Evolutionary conservation across 2,113 vertebrate genomes (phyloP).

Genomic region (Heterotis niloticus): DNA sequence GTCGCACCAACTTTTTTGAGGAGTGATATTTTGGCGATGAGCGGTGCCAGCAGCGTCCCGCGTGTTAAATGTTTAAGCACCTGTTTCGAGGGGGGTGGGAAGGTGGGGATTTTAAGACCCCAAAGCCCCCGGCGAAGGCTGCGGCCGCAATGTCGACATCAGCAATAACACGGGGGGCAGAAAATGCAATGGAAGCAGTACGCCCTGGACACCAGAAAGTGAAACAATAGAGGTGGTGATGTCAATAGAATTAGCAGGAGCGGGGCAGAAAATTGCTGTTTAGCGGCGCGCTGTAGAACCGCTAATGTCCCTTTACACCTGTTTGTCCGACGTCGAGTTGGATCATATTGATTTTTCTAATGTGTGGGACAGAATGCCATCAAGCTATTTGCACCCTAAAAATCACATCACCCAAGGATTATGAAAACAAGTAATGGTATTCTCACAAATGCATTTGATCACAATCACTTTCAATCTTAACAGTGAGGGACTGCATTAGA

Average conservation of each 20-base stretch:
- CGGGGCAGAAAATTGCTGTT: background rate
- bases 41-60: too few relatives aligned
- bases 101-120: background rate
- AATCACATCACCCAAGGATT: background rate
- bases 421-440: constrained; percentile 11
- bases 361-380: background rate
- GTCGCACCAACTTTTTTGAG: background rate
- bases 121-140: background rate
- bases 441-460: background rate
- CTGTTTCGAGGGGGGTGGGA: background rate
- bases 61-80: background rate
- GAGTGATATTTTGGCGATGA: too few relatives aligned
- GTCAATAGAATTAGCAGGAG: constrained; percentile 16
- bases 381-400: background rate
- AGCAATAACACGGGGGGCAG: background rate
- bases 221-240: background rate
- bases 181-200: constrained; percentile 8
- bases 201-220: background rate
- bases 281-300: background rate
- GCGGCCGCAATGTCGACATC: background rate
- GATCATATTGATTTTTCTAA: background rate
- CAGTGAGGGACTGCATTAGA: background rate
- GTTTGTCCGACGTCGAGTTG: background rate
- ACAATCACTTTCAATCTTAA: constrained; percentile 16
- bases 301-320: background rate